Conservation (phyloP, 2,113 vertebrate genomes). For the Neolamprologus modestus region DNA sequence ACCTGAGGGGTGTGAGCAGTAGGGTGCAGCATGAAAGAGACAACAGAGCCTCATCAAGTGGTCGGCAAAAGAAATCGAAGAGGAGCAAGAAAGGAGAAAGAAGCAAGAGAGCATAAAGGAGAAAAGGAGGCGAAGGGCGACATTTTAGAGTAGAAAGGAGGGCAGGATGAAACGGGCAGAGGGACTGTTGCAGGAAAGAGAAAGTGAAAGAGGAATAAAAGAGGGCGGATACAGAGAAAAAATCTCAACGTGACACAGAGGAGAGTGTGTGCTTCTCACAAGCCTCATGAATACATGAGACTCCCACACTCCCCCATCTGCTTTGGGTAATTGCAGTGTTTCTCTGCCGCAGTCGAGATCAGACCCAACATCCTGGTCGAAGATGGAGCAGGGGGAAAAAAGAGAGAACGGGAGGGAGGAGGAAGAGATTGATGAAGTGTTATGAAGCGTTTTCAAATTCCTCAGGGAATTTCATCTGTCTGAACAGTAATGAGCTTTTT, state of each 20-base stretch:
- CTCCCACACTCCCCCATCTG: slow-evolving; percentile 58
- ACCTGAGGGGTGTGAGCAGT: slow-evolving; percentile 39
- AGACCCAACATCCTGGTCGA: background rate
- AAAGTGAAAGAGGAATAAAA: background rate
- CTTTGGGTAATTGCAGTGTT: slow-evolving; percentile 25
- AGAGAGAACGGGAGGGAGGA: background rate
- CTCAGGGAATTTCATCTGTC: background rate
- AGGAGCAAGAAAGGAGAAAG: background rate
- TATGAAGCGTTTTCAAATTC: background rate
- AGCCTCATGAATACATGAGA: slow-evolving; percentile 40
- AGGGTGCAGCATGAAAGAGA: slow-evolving; percentile 27
- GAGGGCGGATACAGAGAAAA: background rate
- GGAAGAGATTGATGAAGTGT: background rate
- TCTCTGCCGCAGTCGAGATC: slow-evolving; percentile 24
- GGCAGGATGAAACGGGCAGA: background rate
- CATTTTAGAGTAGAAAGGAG: slow-evolving; percentile 3
- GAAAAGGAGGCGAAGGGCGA: background rate
- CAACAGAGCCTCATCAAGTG: slow-evolving; percentile 47
- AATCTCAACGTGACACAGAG: slow-evolving; percentile 11
- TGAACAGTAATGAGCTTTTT: background rate
- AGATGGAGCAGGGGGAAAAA: background rate
- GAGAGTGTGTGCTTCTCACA: slow-evolving; percentile 22
- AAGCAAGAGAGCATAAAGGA: background rate
- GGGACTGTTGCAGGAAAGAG: slow-evolving; percentile 1
- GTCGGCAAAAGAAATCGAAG: slow-evolving; percentile 1